Evolutionary conservation across 2,797 vertebrate genomes (phyloP), one percentile per base, ranked within the genome.

Genomic region (Halcyon chelicuti): DNA sequence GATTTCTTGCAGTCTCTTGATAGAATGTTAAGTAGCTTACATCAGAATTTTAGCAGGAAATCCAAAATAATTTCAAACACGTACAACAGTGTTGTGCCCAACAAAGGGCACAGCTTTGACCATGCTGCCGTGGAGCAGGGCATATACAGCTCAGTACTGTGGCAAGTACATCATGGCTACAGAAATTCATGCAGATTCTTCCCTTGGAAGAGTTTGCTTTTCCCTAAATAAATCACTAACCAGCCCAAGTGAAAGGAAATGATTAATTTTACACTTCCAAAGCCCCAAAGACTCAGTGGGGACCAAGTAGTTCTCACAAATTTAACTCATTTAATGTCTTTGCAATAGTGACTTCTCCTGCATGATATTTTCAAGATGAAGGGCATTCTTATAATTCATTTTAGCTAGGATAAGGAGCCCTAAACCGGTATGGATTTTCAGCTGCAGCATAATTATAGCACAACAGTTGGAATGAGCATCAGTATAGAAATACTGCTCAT

Each of bases 71-170:
- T 74, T 79, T 89, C 49, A 79, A 62, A 35, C 3, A 23, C 5
- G 9, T n/a, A n/a, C n/a, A n/a, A n/a, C n/a, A n/a, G n/a, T n/a
- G n/a, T n/a, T n/a, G n/a, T n/a, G n/a, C n/a, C n/a, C n/a, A n/a
- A n/a, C n/a, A n/a, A n/a, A n/a, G n/a, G 47, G 17, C 63, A 70
- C 39, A 92, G 60, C 42, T 93, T 40, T 88, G 51, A 89, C 58
- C 11, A 13, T 4, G 17, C 17, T 52, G 16, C 29, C 21, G 7
- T 31, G 17, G 35, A 85, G 6, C 0, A 0, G 40, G 17, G 9
- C 14, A 21, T 5, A 7, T 10, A 9, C 67, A 65, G 25, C 26
- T 74, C 63, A 46, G 44, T 91, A 79, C 29, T 74, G 40, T 1
- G 82, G 33, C 28, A 79, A 81, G 19, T 4, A n/a, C 22, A 47